Percentiles rank a stretch among this genome's conserved stretches.
phyloP scores from a whole-genome alignment of 2,888 invertebrate genomes.

The Ophion obscuratus region DNA sequence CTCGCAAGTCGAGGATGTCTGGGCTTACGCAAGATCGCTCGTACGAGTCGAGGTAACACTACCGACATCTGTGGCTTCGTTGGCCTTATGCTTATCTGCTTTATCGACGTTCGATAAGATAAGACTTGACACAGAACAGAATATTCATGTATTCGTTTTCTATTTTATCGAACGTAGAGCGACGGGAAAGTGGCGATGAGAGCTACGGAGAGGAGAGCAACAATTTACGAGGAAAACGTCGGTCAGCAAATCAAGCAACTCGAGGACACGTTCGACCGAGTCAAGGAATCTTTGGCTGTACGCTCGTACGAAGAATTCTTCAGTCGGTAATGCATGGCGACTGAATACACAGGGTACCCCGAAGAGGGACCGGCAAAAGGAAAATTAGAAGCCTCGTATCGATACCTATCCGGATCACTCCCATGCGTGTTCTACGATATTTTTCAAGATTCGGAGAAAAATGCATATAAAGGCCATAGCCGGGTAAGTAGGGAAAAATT shows the following conservation, averaged over 20 bases:
- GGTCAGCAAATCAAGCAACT: conserved; percentile 81
- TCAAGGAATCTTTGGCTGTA: conserved; percentile 83
- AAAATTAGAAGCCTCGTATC: too few species aligned
- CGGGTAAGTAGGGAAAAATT: too few species aligned
- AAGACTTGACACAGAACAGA: too few species aligned
- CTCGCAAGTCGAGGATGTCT: conserved; percentile 82
- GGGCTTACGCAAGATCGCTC: conserved; percentile 83
- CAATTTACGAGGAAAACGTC: conserved; percentile 74
- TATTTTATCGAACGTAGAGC: conserved; percentile 58
- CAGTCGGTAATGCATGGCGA: conserved; percentile 80
- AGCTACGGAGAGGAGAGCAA: conserved; percentile 56
- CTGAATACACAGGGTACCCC: too few species aligned
- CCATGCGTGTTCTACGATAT: too few species aligned
- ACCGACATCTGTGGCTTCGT: background rate
- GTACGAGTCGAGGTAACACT: conserved; percentile 83
- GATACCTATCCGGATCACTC: too few species aligned
- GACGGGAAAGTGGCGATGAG: conserved; percentile 66
- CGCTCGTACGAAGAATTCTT: conserved; percentile 83
- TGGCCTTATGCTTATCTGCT: too few species aligned
- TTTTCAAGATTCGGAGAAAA: too few species aligned
- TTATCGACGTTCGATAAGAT: too few species aligned
- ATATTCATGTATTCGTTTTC: background rate
- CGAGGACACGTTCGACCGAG: conserved; percentile 81
- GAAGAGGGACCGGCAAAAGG: too few species aligned
- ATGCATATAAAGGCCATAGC: too few species aligned